phyloP scores from a whole-genome alignment of 2,888 invertebrate genomes.

The Drosophila nr. fundita region DNA sequence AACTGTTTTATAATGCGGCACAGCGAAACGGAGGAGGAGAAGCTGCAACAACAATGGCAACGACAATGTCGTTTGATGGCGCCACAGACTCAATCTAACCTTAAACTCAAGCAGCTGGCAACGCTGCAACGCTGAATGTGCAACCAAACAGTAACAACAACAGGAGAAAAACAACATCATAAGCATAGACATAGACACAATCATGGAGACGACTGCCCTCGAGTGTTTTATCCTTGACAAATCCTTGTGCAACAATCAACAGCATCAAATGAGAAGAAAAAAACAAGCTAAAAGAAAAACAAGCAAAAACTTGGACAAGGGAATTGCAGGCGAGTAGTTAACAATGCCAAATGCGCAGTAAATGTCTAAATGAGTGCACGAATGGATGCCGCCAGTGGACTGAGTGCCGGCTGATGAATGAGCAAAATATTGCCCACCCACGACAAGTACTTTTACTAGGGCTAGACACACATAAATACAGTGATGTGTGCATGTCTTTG shows the following conservation, averaged over 20 bases:
- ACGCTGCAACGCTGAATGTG: conserved; percentile 12
- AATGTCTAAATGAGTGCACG: conserved; percentile 69
- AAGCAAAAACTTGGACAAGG: conserved; percentile 11
- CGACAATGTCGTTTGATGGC: conserved; percentile 28
- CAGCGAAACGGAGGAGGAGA: conserved; percentile 9
- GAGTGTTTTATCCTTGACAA: conserved; percentile 77
- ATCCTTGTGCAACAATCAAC: conserved; percentile 73
- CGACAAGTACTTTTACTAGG: conserved; percentile 7
- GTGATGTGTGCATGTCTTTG: conserved; percentile 13
- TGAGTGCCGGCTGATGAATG: conserved; percentile 36
- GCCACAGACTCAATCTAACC: conserved; percentile 33
- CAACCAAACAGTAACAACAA: conserved; percentile 16
- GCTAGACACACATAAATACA: conserved; percentile 6
- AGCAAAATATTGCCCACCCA: conserved; percentile 12
- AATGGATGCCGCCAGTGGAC: conserved; percentile 25
- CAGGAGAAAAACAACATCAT: conserved; percentile 36
- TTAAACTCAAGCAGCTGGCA: conserved; percentile 35
- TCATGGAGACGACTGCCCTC: conserved; percentile 66
- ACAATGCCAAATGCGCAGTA: conserved; percentile 73
- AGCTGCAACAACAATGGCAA: conserved; percentile 18
- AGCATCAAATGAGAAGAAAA: conserved; percentile 39
- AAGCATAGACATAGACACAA: conserved; percentile 50
- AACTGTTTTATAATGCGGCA: conserved; percentile 50
- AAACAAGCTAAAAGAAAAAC: conserved; percentile 18
- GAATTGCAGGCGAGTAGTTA: conserved; percentile 40